These are phyloP conservation scores for Acanthopleura granulata DNA, from an alignment of 2,888 invertebrate genomes.

Conservation along the genomic window DNA sequence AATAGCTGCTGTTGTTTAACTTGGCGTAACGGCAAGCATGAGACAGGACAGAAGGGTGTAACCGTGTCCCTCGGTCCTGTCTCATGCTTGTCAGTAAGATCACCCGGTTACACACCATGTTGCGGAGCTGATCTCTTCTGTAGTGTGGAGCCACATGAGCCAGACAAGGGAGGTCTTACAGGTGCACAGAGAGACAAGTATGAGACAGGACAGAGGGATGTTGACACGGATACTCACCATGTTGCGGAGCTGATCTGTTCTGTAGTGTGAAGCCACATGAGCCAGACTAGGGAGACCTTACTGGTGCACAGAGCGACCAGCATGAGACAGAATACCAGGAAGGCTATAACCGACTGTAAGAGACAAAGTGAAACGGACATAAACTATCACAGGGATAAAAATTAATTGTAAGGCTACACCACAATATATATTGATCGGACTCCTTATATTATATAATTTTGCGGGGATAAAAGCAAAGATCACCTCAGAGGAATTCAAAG, in stretches of 20 bases:
- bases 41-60: background rate
- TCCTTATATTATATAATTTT: too few relatives aligned
- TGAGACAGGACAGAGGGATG: constrained; percentile 32
- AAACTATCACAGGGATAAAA: too few relatives aligned
- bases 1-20: too few relatives aligned
- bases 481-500: too few relatives aligned
- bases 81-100: too few relatives aligned
- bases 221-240: constrained; percentile 31
- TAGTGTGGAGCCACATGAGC: constrained; percentile 22
- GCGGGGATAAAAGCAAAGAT: too few relatives aligned
- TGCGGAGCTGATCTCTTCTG: background rate
- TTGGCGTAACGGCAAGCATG: too few relatives aligned
- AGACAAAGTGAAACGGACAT: background rate
- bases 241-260: constrained; percentile 20
- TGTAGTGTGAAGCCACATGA: constrained; percentile 21
- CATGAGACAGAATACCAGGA: constrained; percentile 35
- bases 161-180: constrained; percentile 35
- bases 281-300: constrained; percentile 35
- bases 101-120: background rate
- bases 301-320: constrained; percentile 29
- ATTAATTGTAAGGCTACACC: too few relatives aligned
- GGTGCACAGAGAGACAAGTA: constrained; percentile 30
- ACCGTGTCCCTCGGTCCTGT: too few relatives aligned
- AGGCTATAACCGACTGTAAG: constrained; percentile 32
- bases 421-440: too few relatives aligned